Evolutionary conservation across 2,797 vertebrate species (phyloP).

Genomic region (Euthynnus affinis): DNA sequence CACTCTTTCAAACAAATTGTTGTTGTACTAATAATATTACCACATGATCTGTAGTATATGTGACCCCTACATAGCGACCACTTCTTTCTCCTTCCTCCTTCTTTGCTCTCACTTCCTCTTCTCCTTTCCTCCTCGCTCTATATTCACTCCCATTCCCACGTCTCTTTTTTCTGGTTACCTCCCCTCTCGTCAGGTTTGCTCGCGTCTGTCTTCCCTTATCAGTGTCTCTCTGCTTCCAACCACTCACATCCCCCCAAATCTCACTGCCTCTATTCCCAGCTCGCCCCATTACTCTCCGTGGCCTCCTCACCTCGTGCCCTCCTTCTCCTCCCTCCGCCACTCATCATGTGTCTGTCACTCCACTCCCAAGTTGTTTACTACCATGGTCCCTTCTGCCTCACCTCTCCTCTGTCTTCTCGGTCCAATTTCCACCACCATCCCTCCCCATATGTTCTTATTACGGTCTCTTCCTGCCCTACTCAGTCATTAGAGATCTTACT

Average conservation of each 20-base stretch:
- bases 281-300: constrained; percentile 28
- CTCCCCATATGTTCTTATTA: constrained; percentile 28
- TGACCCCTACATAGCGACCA: no score
- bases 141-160: neutral
- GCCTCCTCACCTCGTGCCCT: constrained; percentile 33
- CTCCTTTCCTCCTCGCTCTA: neutral
- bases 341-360: constrained; percentile 19
- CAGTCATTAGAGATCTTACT: neutral
- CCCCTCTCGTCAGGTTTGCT: constrained; percentile 28
- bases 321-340: neutral
- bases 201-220: constrained; percentile 19
- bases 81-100: no score
- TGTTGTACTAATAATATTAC: neutral
- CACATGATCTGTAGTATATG: neutral
- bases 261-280: constrained; percentile 3
- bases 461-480: constrained; percentile 5
- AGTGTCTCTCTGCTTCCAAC: neutral
- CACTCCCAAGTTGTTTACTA: constrained; percentile 41
- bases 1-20: neutral
- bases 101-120: constrained; percentile 34
- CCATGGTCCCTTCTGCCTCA: constrained; percentile 17
- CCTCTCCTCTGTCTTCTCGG: constrained; percentile 3
- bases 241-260: constrained; percentile 11
- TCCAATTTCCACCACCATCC: constrained; percentile 21
- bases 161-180: constrained; percentile 11